Conservation (phyloP, 1,140 invertebrate species). For the Lamellibrachia luymesi region DNA sequence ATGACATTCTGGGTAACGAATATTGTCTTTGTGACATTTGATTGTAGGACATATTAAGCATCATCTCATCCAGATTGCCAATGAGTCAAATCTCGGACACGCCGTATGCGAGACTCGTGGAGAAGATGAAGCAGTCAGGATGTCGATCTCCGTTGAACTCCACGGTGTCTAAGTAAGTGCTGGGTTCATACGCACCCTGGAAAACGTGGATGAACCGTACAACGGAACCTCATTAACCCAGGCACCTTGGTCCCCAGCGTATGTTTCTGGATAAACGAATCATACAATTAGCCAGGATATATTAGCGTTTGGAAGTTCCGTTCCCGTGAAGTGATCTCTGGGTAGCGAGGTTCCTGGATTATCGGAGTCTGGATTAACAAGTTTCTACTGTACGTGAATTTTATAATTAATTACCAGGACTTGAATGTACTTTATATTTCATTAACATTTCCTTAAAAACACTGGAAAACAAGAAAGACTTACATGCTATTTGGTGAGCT, state of each 20-base stretch:
- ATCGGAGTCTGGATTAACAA: no score
- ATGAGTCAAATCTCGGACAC: constrained; percentile 29
- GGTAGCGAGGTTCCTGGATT: no score
- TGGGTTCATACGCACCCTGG: background rate
- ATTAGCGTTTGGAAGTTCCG: no score
- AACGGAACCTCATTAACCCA: no score
- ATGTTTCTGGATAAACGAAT: no score
- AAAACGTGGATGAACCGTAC: constrained; percentile 25
- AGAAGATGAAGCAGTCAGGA: constrained; percentile 26
- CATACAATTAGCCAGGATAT: no score
- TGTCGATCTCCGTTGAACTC: background rate
- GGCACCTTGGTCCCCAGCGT: no score
- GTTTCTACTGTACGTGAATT: background rate
- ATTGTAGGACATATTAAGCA: background rate
- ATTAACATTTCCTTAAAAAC: no score
- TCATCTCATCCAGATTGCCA: constrained; percentile 9
- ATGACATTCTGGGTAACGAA: no score
- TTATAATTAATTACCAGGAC: background rate
- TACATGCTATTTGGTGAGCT: no score
- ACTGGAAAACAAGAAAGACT: background rate
- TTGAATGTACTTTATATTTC: background rate
- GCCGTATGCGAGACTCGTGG: constrained; percentile 29
- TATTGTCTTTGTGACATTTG: background rate
- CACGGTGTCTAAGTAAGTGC: background rate
- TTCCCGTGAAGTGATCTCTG: no score